These are phyloP conservation scores for Cotesia glomerata DNA, from an alignment of 1,140 invertebrate genomes.

Conservation along the genomic window DNA sequence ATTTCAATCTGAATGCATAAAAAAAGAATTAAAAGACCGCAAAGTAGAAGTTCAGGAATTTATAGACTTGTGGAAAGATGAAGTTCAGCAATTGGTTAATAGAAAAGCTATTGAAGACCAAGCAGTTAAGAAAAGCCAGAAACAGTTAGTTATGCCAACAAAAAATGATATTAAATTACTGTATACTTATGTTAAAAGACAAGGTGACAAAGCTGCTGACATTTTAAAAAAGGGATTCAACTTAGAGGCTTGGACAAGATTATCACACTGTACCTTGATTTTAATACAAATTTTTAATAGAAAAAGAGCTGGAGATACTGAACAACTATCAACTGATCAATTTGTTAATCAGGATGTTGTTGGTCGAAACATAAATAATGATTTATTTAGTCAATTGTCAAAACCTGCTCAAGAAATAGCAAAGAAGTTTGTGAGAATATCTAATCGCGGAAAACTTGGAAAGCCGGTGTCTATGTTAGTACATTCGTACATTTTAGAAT, in stretches of 20 bases:
- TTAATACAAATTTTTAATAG: slow-evolving; percentile 10
- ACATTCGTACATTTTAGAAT: not conserved
- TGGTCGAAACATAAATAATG: not conserved
- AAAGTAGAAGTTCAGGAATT: slow-evolving; percentile 25
- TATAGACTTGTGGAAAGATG: slow-evolving; percentile 18
- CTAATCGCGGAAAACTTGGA: not conserved
- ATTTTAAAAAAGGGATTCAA: not conserved
- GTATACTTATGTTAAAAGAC: not conserved
- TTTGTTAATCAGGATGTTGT: not conserved
- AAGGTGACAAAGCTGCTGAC: not conserved
- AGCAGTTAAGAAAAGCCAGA: not conserved
- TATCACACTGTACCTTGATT: not conserved
- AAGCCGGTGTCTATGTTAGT: not conserved
- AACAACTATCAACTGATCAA: not conserved
- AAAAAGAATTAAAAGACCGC: slow-evolving; percentile 12
- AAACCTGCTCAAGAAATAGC: not conserved
- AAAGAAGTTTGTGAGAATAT: not conserved
- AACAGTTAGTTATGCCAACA: slow-evolving; percentile 11
- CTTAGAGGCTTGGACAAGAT: not conserved
- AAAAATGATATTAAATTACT: slow-evolving; percentile 27
- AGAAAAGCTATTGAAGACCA: slow-evolving; percentile 24
- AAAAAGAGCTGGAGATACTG: slow-evolving; percentile 10
- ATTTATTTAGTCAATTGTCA: not conserved
- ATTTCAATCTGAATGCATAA: slow-evolving; percentile 15
- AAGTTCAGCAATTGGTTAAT: slow-evolving; percentile 19